Conservation (phyloP, 2,797 vertebrate species). For the Phataginus tetradactyla region DNA sequence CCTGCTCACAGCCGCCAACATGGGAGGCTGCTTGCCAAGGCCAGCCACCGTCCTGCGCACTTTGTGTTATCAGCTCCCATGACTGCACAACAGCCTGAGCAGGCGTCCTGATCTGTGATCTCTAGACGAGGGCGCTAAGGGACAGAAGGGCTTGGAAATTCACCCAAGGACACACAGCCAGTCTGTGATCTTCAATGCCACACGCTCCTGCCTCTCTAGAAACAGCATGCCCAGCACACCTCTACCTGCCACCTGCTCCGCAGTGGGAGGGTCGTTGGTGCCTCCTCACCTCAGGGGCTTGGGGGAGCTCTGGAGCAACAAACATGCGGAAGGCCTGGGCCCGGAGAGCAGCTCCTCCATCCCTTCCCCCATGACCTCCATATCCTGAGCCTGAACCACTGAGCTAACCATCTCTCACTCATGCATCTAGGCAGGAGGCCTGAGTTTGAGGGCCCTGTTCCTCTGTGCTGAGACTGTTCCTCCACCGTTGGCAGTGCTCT, state of each 20-base stretch:
- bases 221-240: accelerated
- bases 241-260: background rate
- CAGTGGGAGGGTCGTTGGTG: no score
- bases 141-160: background rate
- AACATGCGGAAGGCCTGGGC: background rate
- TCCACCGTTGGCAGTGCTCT: accelerated
- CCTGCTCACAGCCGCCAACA: accelerated
- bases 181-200: background rate
- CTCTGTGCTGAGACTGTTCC: background rate
- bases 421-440: background rate
- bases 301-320: background rate
- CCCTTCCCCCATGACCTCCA: no score
- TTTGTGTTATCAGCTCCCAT: no score
- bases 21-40: background rate
- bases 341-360: background rate
- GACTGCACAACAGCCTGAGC: background rate
- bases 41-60: no score
- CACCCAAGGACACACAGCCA: background rate
- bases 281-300: accelerated
- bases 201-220: background rate
- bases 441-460: background rate
- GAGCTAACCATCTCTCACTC: background rate
- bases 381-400: no score
- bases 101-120: background rate
- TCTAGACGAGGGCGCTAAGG: background rate